phyloP scores from a whole-genome alignment of 1,140 invertebrate species.

The Araneus ventricosus region DNA sequence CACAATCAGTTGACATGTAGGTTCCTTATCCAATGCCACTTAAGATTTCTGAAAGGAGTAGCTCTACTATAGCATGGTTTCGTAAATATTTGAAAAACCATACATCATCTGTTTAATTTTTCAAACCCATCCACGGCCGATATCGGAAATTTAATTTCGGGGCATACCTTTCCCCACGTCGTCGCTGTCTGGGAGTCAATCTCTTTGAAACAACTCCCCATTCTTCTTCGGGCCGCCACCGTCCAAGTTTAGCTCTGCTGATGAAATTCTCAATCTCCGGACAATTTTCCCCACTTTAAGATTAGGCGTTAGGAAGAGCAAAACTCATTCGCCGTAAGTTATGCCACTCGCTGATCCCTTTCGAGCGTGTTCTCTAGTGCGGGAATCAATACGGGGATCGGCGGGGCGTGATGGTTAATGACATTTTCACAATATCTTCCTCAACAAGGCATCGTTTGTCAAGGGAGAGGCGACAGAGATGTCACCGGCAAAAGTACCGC shows the following conservation, averaged over 20 bases:
- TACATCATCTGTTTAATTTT: too few species aligned
- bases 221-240: background rate
- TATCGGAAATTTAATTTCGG: background rate
- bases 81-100: too few species aligned
- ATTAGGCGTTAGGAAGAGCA: background rate
- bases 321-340: conserved; percentile 33
- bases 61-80: too few species aligned
- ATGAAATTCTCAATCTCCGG: conserved; percentile 32
- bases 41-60: too few species aligned
- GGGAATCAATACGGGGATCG: conserved; percentile 47
- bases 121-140: too few species aligned
- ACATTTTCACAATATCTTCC: conserved; percentile 70
- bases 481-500: conserved; percentile 63
- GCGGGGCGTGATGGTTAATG: conserved; percentile 63
- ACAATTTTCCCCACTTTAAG: conserved; percentile 35
- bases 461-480: conserved; percentile 59
- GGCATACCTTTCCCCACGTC: background rate
- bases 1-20: too few species aligned
- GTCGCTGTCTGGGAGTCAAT: background rate
- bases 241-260: background rate
- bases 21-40: too few species aligned
- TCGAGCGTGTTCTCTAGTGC: background rate
- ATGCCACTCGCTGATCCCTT: background rate
- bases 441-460: conserved; percentile 69
- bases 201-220: background rate